Conservation (phyloP, 2,113 vertebrate genomes). For the Grammomys dolichurus region DNA sequence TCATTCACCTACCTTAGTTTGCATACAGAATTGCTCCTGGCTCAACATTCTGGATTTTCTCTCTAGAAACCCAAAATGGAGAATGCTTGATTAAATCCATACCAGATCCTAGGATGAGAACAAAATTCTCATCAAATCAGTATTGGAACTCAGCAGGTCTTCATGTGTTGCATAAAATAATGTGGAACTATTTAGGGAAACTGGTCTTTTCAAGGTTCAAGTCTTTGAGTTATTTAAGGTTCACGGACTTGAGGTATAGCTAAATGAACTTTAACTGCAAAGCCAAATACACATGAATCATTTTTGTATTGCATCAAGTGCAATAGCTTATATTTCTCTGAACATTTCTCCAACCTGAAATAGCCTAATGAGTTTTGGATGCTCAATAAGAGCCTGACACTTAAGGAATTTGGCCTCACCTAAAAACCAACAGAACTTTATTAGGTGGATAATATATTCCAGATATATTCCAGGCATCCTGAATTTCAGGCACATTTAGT, state of each 20-base stretch:
- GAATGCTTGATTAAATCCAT: neutral
- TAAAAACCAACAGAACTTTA: neutral
- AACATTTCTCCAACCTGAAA: neutral
- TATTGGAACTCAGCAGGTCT: neutral
- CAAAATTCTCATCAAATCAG: neutral
- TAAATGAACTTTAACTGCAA: neutral
- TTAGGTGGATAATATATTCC: neutral
- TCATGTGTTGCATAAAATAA: neutral
- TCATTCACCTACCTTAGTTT: neutral
- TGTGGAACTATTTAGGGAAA: neutral
- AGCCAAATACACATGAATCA: neutral
- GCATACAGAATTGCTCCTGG: neutral
- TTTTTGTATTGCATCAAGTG: neutral
- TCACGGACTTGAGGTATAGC: neutral
- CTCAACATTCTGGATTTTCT: neutral
- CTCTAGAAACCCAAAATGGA: neutral
- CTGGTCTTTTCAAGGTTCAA: neutral
- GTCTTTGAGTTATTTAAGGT: neutral
- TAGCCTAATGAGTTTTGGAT: neutral
- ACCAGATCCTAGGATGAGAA: neutral
- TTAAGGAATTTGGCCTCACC: neutral
- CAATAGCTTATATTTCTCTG: neutral
- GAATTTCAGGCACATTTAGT: neutral
- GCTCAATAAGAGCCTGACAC: neutral
- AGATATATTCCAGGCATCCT: neutral